phyloP scores from a whole-genome alignment of 2,888 invertebrate species.

The Morpho deidamia region DNA sequence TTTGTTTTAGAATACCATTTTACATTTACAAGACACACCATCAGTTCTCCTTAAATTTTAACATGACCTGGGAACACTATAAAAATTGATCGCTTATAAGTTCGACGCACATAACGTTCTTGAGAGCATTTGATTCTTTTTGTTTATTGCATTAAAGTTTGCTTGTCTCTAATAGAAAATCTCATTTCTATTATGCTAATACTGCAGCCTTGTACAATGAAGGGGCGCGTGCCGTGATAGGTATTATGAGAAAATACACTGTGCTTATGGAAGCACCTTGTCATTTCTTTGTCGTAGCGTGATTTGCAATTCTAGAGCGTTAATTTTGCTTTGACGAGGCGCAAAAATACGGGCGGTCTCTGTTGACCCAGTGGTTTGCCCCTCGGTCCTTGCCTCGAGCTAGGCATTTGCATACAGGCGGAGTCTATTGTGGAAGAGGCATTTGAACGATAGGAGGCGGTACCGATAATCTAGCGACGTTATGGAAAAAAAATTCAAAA shows the following conservation, averaged over 20 bases:
- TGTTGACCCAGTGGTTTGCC: conserved; percentile 31
- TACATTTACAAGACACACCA: conserved; percentile 5
- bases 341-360: conserved; percentile 57
- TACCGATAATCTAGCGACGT: conserved; percentile 20
- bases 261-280: conserved; percentile 51
- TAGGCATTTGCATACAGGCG: conserved; percentile 70
- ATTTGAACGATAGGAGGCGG: conserved; percentile 56
- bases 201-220: background rate
- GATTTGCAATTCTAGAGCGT: conserved; percentile 75
- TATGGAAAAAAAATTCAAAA: conserved; percentile 18
- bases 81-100: background rate
- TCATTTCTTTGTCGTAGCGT: conserved; percentile 67
- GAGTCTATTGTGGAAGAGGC: conserved; percentile 55
- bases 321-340: conserved; percentile 75
- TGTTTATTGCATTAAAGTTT: too few relatives aligned
- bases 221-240: conserved; percentile 37
- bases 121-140: too few relatives aligned
- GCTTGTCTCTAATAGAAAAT: too few relatives aligned
- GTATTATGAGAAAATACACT: conserved; percentile 69
- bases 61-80: background rate
- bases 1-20: conserved; percentile 16
- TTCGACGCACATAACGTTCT: too few relatives aligned
- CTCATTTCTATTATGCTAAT: too few relatives aligned
- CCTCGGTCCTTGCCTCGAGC: conserved; percentile 42
- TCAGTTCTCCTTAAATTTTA: background rate